phyloP scores from a whole-genome alignment of 2,888 invertebrate species.

The Augochlorella aurata region DNA sequence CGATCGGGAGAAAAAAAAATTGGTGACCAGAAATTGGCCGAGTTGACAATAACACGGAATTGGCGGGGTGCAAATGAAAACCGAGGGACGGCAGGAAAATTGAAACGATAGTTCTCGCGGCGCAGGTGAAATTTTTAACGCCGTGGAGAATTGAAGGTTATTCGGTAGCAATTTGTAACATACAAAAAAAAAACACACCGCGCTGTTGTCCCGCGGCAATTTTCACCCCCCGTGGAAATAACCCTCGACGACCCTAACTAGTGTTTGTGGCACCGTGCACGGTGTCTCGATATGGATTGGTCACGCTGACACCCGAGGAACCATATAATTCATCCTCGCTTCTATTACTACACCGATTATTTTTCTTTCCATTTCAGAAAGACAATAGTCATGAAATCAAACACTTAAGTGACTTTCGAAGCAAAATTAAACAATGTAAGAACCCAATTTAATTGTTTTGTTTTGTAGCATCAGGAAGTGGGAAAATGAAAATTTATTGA shows the following conservation, averaged over 20 bases:
- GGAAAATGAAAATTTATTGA: too few relatives aligned
- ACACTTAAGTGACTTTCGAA: neutral
- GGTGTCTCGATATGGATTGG: constrained; percentile 49
- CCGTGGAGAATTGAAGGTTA: constrained; percentile 59
- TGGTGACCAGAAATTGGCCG: constrained; percentile 29
- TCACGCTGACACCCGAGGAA: constrained; percentile 19
- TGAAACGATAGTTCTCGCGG: constrained; percentile 41
- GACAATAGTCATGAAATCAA: neutral
- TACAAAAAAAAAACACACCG: constrained; percentile 52
- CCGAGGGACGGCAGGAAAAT: constrained; percentile 26
- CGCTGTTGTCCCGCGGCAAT: constrained; percentile 42
- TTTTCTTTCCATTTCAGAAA: neutral
- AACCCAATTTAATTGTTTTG: neutral
- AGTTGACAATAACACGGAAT: constrained; percentile 43
- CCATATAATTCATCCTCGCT: constrained; percentile 47
- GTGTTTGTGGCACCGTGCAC: constrained; percentile 46
- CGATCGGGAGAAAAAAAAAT: constrained; percentile 19
- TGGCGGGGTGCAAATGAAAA: constrained; percentile 29
- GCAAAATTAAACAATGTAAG: neutral
- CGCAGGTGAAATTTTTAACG: constrained; percentile 47
- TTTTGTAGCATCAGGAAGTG: too few relatives aligned
- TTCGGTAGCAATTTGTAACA: constrained; percentile 60
- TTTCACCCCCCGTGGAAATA: constrained; percentile 50
- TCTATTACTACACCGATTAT: neutral
- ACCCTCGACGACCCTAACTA: constrained; percentile 64